Percentiles rank a stretch among this genome's conserved stretches.
phyloP scores from a whole-genome alignment of 2,113 vertebrate species.

The Ascaphus truei region DNA sequence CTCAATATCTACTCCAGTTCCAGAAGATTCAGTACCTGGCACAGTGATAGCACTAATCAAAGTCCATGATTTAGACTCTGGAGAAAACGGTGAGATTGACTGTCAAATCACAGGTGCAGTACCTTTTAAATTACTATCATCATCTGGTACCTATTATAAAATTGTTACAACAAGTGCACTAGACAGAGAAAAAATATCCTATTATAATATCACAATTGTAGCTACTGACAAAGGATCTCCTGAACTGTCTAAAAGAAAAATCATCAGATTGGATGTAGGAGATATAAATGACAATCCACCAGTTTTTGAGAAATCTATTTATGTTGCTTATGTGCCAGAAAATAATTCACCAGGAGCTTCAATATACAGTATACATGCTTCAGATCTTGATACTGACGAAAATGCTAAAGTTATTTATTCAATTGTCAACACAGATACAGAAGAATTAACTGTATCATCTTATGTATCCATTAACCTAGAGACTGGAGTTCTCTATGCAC shows the following conservation, averaged over 20 bases:
- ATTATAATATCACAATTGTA: constrained; percentile 55
- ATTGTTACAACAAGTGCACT: constrained; percentile 47
- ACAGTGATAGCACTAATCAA: constrained; percentile 64
- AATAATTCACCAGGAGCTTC: constrained; percentile 54
- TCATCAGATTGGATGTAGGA: constrained; percentile 35
- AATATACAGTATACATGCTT: constrained; percentile 8
- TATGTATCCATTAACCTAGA: constrained; percentile 51
- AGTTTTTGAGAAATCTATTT: constrained; percentile 46
- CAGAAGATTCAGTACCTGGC: constrained; percentile 40
- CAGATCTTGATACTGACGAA: constrained; percentile 20
- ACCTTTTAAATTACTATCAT: constrained; percentile 58
- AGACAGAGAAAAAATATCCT: constrained; percentile 49
- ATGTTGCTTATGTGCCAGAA: constrained; percentile 53
- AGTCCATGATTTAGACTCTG: constrained; percentile 59
- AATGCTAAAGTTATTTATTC: constrained; percentile 60
- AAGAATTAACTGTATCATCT: constrained; percentile 52
- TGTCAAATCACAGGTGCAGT: constrained; percentile 49
- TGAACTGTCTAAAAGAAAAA: constrained; percentile 38
- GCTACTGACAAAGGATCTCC: constrained; percentile 50
- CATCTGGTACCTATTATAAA: constrained; percentile 57
- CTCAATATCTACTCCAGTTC: constrained; percentile 45
- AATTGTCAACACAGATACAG: constrained; percentile 53
- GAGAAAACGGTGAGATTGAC: constrained; percentile 54
- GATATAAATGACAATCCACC: constrained; percentile 60
- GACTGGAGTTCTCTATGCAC: constrained; percentile 48